phyloP scores from a whole-genome alignment of 1,140 invertebrate genomes.

The Diachasmimorpha longicaudata region DNA sequence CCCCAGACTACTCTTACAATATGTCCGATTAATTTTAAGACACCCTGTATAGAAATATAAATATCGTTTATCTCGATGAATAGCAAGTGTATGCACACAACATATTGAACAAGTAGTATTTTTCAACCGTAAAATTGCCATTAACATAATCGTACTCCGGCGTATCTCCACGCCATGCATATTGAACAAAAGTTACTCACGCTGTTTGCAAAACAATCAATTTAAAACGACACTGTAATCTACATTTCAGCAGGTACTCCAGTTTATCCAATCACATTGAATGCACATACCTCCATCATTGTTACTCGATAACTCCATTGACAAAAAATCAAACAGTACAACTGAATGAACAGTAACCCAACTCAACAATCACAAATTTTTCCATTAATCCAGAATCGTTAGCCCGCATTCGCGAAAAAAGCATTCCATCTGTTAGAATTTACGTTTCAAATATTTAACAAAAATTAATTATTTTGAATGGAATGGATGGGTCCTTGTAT shows the following conservation, averaged over 20 bases:
- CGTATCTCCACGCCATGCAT: not conserved
- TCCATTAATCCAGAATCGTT: too few relatives aligned
- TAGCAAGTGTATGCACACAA: not conserved
- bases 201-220: not conserved
- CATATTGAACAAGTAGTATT: not conserved
- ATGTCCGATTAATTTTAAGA: not conserved
- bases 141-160: not conserved
- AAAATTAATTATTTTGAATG: too few relatives aligned
- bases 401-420: too few relatives aligned
- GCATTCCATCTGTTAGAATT: too few relatives aligned
- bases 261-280: not conserved
- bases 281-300: not conserved
- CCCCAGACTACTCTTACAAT: too few relatives aligned
- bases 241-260: not conserved
- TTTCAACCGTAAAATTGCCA: not conserved
- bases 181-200: not conserved
- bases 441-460: not conserved
- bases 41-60: not conserved
- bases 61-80: not conserved
- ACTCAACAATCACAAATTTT: not conserved
- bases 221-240: not conserved
- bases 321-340: not conserved
- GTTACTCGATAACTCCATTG: not conserved
- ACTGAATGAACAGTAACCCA: not conserved
- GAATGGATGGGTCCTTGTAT: too few relatives aligned